A percentile compares a stretch with the other conserved stretches of the same genome.
Evolutionary conservation across 2,113 vertebrate genomes (phyloP).

Genomic region (Tricholaema leucomelas): DNA sequence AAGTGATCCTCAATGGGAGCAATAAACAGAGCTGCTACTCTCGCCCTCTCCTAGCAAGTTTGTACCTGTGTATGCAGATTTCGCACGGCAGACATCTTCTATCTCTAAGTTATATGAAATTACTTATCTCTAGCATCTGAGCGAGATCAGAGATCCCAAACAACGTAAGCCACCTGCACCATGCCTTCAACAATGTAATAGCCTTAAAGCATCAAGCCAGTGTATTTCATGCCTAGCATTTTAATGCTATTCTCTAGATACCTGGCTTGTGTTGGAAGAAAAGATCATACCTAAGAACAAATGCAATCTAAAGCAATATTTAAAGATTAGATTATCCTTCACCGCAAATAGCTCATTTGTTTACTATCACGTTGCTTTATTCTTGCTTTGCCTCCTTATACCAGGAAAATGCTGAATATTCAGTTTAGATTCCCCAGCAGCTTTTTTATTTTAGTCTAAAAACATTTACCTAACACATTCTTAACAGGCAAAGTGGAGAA

Average conservation of each 20-base stretch:
- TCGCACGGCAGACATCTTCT: background rate
- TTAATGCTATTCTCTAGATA: conserved; percentile 19
- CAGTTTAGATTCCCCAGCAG: conserved; percentile 66
- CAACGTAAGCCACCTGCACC: conserved; percentile 35
- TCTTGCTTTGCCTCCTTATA: conserved; percentile 43
- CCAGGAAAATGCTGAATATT: conserved; percentile 69
- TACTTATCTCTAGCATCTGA: conserved; percentile 17
- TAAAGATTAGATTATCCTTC: conserved; percentile 67
- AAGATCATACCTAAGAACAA: conserved; percentile 54
- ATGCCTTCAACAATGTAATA: conserved; percentile 44
- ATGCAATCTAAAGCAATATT: conserved; percentile 53
- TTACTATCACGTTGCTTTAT: conserved; percentile 50
- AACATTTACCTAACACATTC: conserved; percentile 66
- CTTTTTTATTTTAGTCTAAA: conserved; percentile 64
- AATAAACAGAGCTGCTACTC: background rate
- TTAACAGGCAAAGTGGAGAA: conserved; percentile 67
- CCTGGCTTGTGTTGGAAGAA: conserved; percentile 28
- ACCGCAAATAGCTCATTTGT: conserved; percentile 59
- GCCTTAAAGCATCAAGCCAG: conserved; percentile 12
- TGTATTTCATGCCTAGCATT: conserved; percentile 1
- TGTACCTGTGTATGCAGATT: conserved; percentile 24
- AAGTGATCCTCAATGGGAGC: background rate
- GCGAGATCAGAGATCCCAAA: conserved; percentile 37
- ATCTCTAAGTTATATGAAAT: conserved; percentile 31
- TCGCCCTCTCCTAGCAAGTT: background rate